phyloP scores from a whole-genome alignment of 2,113 vertebrate genomes.

The Calyptommatus sinebrachiatus region DNA sequence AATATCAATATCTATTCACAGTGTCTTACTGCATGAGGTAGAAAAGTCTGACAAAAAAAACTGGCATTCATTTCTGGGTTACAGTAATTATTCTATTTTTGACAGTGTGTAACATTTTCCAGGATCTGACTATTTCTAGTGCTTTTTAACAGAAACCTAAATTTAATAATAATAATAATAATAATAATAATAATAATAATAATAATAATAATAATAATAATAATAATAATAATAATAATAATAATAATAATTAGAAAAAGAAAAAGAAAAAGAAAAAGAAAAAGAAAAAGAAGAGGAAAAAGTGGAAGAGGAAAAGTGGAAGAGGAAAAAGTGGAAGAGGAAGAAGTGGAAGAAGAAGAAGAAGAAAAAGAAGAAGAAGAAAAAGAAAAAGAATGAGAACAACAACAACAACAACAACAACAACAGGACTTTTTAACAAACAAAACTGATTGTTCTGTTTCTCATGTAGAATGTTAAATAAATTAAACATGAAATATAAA shows the following conservation, averaged over 20 bases:
- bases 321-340: no score
- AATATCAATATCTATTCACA: not conserved
- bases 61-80: not conserved
- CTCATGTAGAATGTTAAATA: not conserved
- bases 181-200: no score
- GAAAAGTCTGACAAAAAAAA: not conserved
- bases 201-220: no score
- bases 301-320: no score
- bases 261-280: no score
- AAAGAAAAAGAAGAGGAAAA: no score
- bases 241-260: no score
- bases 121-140: conserved; percentile 9
- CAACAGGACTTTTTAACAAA: not conserved
- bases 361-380: no score
- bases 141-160: conserved; percentile 14
- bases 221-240: no score
- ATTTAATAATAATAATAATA: conserved; percentile 29
- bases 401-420: no score
- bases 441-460: not conserved
- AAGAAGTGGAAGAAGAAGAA: no score
- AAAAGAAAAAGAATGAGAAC: no score
- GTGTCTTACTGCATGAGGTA: not conserved
- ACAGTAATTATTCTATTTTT: conserved; percentile 12
- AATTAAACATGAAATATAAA: conserved; percentile 18
- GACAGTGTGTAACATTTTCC: conserved; percentile 24